These are phyloP conservation scores for Lepus oiostolus DNA, from an alignment of 2,797 vertebrate genomes.

Conservation along the genomic window DNA sequence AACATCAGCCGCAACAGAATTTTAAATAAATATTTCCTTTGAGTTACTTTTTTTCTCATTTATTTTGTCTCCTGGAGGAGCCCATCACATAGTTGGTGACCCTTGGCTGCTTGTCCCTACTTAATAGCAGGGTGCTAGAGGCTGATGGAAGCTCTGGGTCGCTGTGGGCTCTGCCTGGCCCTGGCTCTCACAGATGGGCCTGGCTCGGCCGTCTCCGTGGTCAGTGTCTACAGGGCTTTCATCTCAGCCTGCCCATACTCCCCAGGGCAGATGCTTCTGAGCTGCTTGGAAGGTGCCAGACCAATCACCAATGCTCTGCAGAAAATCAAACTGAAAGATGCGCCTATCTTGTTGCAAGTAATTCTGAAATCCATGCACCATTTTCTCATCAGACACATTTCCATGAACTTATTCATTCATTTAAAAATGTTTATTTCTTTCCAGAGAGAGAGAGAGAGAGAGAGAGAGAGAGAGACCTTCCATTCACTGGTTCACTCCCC, in stretches of 20 bases:
- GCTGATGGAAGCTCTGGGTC: background rate
- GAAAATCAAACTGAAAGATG: too few relatives aligned
- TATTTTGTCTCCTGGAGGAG: background rate
- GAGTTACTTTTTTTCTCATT: background rate
- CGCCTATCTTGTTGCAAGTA: too few relatives aligned
- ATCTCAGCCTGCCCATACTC: background rate
- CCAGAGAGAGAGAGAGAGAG: too few relatives aligned
- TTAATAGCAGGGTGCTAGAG: background rate
- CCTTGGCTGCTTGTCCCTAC: background rate
- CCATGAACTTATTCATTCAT: too few relatives aligned
- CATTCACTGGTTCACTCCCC: too few relatives aligned
- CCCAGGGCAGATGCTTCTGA: background rate
- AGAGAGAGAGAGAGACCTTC: too few relatives aligned
- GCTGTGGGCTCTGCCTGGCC: background rate
- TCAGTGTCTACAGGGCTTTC: background rate
- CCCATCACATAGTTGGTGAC: background rate
- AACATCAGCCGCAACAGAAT: too few relatives aligned
- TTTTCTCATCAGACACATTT: too few relatives aligned
- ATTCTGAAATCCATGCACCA: too few relatives aligned
- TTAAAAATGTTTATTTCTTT: too few relatives aligned
- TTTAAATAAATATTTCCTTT: background rate
- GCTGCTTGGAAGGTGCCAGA: background rate
- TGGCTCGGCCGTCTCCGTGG: background rate
- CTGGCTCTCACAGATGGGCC: background rate
- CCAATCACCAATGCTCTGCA: background rate